Evolutionary conservation across 2,888 invertebrate genomes (phyloP).

Genomic region (Ennomos quercinarius): DNA sequence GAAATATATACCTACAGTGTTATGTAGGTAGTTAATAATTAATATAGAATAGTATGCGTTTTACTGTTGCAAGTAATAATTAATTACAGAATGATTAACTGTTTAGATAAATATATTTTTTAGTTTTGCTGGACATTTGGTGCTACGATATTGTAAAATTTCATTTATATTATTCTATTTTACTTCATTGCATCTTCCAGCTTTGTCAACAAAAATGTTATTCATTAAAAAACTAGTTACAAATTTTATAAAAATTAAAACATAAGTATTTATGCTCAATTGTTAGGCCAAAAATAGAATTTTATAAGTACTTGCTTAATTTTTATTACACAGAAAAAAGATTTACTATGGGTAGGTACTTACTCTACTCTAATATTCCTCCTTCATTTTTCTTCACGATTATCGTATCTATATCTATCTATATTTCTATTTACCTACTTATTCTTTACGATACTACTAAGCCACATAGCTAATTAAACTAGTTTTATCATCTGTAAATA

Average conservation of each 20-base stretch:
- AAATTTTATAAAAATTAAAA: too few species aligned
- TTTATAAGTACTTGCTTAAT: neutral
- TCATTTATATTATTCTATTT: conserved; percentile 17
- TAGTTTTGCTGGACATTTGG: conserved; percentile 65
- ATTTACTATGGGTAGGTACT: neutral
- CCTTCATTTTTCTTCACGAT: neutral
- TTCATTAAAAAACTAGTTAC: neutral
- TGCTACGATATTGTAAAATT: conserved; percentile 50
- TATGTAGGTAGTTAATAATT: too few species aligned
- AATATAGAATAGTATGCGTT: too few species aligned
- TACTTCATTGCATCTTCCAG: conserved; percentile 27
- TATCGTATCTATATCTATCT: neutral
- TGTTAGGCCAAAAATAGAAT: conserved; percentile 3
- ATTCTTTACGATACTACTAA: neutral
- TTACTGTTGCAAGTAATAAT: neutral
- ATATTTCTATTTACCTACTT: neutral
- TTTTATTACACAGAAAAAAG: neutral
- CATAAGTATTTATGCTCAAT: neutral
- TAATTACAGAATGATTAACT: conserved; percentile 1
- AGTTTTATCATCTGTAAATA: conserved; percentile 21
- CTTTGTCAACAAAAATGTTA: conserved; percentile 28
- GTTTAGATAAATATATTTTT: conserved; percentile 25
- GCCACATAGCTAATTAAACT: too few species aligned
- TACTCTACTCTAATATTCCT: neutral
- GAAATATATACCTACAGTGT: too few species aligned